Conservation (phyloP, 2,113 vertebrate genomes). For the Pluvianellus socialis region DNA sequence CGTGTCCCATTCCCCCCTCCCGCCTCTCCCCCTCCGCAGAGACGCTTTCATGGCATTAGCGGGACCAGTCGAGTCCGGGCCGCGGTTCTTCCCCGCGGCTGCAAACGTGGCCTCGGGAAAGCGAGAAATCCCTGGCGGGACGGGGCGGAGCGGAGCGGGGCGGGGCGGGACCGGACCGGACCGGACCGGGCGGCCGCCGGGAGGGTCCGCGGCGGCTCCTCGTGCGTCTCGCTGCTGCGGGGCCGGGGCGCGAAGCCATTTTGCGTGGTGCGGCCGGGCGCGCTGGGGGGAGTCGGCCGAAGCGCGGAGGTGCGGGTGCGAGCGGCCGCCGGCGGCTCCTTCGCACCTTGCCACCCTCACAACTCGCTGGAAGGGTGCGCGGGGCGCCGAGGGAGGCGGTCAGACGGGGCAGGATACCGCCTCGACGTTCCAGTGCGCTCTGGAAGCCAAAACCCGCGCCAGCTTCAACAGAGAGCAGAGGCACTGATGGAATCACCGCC, state of each 20-base stretch:
- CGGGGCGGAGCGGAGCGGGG: neutral
- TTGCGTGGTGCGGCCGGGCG: neutral
- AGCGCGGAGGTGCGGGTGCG: neutral
- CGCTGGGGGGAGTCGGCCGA: neutral
- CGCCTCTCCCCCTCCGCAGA: neutral
- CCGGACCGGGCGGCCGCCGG: neutral
- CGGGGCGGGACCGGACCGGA: neutral
- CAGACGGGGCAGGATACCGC: neutral
- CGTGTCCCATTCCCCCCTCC: neutral
- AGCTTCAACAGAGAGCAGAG: neutral
- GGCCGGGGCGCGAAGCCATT: conserved; percentile 13
- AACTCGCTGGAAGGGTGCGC: too few species aligned
- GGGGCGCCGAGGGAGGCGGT: neutral
- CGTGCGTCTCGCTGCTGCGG: neutral
- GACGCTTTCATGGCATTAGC: neutral
- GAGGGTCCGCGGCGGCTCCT: neutral
- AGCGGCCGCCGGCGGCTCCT: neutral
- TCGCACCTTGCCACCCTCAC: too few species aligned
- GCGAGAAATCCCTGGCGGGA: neutral
- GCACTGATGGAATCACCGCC: neutral
- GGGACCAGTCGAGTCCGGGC: neutral
- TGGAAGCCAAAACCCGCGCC: neutral
- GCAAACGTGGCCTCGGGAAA: conserved; percentile 17
- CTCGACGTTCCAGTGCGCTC: rapidly evolving
- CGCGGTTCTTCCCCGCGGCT: neutral